phyloP scores from a whole-genome alignment of 2,888 invertebrate species.

The Drosophila neutralis region DNA sequence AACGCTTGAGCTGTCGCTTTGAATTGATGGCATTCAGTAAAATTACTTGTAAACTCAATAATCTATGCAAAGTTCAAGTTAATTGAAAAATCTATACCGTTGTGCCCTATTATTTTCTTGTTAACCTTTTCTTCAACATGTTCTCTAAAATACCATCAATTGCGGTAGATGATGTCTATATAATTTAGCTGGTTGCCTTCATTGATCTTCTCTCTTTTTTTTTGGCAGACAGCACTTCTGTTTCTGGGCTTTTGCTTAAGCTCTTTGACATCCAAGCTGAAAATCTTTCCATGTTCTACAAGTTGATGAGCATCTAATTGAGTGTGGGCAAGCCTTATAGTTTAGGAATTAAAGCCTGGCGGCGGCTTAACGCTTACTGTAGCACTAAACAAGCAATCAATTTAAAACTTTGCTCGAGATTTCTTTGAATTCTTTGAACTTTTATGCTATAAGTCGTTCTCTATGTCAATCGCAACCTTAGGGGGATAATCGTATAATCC shows the following conservation, averaged over 20 bases:
- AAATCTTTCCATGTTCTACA: neutral
- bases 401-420: slow-evolving; percentile 21
- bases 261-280: neutral
- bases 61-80: neutral
- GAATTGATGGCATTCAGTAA: neutral
- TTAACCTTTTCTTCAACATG: neutral
- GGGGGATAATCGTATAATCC: slow-evolving; percentile 49
- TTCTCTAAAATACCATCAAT: no score
- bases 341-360: slow-evolving; percentile 20
- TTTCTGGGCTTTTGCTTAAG: neutral
- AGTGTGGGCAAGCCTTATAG: neutral
- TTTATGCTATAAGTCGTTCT: slow-evolving; percentile 33
- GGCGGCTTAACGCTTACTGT: slow-evolving; percentile 31
- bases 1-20: neutral
- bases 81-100: neutral
- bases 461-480: slow-evolving; percentile 15
- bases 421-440: slow-evolving; percentile 38
- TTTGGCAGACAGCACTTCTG: neutral
- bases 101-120: neutral
- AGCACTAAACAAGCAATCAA: slow-evolving; percentile 44
- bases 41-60: neutral
- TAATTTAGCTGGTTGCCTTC: neutral
- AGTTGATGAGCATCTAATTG: slow-evolving; percentile 19
- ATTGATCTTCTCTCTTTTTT: neutral
- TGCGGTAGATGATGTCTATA: neutral